A percentile compares a stretch with the other conserved stretches of the same genome.
Evolutionary conservation across 2,888 invertebrate species (phyloP).

Genomic region (Strigamia maritima): DNA sequence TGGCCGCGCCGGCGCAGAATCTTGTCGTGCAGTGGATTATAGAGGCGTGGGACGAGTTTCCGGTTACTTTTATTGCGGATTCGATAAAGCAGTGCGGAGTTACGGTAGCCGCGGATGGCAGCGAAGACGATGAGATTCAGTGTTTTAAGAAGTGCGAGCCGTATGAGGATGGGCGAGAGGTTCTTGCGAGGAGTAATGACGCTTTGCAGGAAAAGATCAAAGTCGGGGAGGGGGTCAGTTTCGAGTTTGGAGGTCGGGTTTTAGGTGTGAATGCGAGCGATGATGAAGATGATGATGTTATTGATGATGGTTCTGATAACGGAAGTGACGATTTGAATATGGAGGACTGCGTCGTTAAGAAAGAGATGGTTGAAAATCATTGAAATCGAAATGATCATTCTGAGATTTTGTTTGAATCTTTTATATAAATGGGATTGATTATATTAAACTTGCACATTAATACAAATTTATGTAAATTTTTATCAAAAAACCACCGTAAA

Average conservation of each 20-base stretch:
- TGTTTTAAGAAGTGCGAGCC: constrained; percentile 26
- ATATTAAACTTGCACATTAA: no score
- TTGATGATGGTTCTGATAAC: background rate
- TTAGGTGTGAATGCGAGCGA: background rate
- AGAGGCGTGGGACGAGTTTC: constrained; percentile 1
- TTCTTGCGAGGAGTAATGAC: background rate
- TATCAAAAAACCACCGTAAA: no score
- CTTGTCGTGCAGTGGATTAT: background rate
- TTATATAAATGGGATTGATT: no score
- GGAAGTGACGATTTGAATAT: background rate
- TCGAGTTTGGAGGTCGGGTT: background rate
- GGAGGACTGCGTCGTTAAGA: background rate
- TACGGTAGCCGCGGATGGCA: constrained; percentile 9
- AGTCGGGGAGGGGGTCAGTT: background rate
- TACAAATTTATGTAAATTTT: no score
- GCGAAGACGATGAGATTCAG: constrained; percentile 1
- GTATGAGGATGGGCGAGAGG: background rate
- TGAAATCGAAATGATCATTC: no score
- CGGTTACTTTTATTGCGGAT: background rate
- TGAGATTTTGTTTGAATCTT: no score
- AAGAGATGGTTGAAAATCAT: no score
- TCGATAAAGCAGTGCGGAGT: background rate
- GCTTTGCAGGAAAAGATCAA: background rate
- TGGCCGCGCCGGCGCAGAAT: background rate
- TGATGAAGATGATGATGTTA: background rate